A percentile compares a stretch with the other conserved stretches of the same genome.
Conservation (phyloP, 2,113 vertebrate genomes). For the Ondatra zibethicus region DNA sequence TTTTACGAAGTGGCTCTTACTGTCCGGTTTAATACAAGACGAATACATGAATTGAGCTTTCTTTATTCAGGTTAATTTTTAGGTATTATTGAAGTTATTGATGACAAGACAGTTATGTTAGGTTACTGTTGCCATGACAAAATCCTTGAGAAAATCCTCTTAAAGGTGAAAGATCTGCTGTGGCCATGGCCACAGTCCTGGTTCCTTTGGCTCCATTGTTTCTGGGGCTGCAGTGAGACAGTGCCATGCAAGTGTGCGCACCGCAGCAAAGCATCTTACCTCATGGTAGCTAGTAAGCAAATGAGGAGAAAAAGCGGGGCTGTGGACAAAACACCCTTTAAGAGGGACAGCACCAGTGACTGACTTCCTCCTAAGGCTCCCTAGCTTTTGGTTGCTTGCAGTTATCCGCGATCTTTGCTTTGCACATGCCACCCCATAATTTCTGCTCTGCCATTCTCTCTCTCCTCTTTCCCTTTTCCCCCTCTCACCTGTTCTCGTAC, state of each 20-base stretch:
- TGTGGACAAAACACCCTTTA: too few species aligned
- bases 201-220: neutral
- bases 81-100: neutral
- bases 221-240: neutral
- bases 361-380: neutral
- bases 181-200: neutral
- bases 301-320: neutral
- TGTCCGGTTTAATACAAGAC: neutral
- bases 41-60: conserved; percentile 21
- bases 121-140: neutral
- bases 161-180: neutral
- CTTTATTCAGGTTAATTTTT: conserved; percentile 1
- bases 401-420: neutral
- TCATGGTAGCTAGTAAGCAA: neutral
- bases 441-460: too few species aligned
- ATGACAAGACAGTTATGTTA: neutral
- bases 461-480: neutral
- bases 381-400: neutral
- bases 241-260: neutral
- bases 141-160: neutral
- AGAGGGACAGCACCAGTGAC: neutral
- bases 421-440: neutral
- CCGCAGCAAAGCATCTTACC: neutral
- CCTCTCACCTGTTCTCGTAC: neutral
- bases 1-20: neutral